Evolutionary conservation across 2,113 vertebrate species (phyloP), one percentile per base, ranked within the genome.

Genomic region (Numida meleagris): DNA sequence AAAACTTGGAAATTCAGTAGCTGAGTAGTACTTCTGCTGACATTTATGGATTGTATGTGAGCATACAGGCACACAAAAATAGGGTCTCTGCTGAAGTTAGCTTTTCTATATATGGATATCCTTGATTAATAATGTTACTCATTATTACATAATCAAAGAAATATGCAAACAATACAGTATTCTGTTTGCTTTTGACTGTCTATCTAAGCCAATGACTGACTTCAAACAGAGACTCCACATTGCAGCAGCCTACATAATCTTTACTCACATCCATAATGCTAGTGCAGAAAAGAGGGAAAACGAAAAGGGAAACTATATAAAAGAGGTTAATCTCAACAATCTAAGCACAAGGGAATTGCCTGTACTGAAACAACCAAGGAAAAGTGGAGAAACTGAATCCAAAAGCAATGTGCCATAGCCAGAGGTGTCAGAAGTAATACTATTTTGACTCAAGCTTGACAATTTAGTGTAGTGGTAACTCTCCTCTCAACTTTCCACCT

Each of bases 401-500:
- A 84, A 63, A 90, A 93, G 79, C 71, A 68, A 62, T 42, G 74
- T 77, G 48, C 34, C 57, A 20, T 86, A 77, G 84, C 91, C 90
- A 34, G 86, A 75, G 73, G 77, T 92, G 79, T 88, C 59, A 58
- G 75, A 74, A 40, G n/a, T 55, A 42, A 92, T 72, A 65, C 78
- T 34, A 27, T 62, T 62, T 70, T 53, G 80, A 78, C 88, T 95
- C 82, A 68, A 61, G 45, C 71, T 91, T 89, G 89, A 88, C 78
- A 82, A 40, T 84, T 63, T 29, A 78, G 87, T 68, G 70, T 58
- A 87, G 45, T 80, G 71, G 86, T 24, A 59, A 66, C 76, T 70
- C 86, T 89, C 46, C 82, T 91, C 68, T 93, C 94, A 96, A 96
- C 81, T 94, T 95, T 81, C 86, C 63, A 76, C 65, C 42, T 91